phyloP scores from a whole-genome alignment of 2,888 invertebrate species.

The Dryobota labecula region DNA sequence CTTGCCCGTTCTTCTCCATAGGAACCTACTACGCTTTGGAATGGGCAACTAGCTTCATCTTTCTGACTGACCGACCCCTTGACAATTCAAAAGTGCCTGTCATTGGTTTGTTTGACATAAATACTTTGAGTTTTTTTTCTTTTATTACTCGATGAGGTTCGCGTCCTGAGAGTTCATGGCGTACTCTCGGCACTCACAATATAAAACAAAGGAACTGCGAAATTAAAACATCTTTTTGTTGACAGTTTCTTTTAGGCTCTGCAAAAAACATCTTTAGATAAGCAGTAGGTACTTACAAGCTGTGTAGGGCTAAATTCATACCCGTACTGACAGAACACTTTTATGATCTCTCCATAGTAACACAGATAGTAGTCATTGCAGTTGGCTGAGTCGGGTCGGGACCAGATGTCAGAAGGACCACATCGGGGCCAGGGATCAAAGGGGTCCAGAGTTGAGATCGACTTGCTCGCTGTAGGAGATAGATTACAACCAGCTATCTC shows the following conservation, averaged over 20 bases:
- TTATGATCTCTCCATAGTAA: neutral
- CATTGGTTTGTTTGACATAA: too few species aligned
- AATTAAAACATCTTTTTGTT: neutral
- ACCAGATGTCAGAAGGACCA: neutral
- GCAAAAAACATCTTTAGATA: neutral
- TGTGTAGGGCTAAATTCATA: slow-evolving; percentile 7
- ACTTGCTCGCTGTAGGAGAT: neutral
- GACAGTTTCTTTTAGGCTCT: neutral
- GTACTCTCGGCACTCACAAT: neutral
- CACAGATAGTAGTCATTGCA: neutral
- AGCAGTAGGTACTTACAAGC: neutral
- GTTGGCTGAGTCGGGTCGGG: neutral
- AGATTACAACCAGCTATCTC: neutral
- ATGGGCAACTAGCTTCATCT: too few species aligned
- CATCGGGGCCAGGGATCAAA: neutral
- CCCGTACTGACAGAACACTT: neutral
- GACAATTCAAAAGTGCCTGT: too few species aligned
- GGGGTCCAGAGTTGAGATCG: neutral
- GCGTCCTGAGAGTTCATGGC: neutral
- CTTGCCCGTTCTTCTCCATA: too few species aligned
- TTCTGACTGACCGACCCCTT: too few species aligned
- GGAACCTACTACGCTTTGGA: too few species aligned
- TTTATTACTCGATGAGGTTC: neutral
- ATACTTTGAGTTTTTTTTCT: too few species aligned
- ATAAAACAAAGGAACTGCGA: neutral